phyloP scores from a whole-genome alignment of 2,888 invertebrate species.

The Corythucha ciliata region DNA sequence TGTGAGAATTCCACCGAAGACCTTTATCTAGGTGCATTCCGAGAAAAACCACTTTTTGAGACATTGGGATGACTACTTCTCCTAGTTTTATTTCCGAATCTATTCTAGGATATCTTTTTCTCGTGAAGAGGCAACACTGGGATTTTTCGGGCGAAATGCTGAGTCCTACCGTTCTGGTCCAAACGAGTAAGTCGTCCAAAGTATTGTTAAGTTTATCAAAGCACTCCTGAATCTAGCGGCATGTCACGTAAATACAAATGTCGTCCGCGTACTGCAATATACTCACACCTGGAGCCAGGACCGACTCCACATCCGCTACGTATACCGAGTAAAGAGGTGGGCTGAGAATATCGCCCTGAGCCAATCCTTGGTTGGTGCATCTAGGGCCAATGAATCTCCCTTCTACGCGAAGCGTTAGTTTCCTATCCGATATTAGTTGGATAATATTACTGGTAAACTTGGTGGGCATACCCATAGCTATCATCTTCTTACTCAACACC shows the following conservation, averaged over 20 bases:
- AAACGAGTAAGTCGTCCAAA: not conserved
- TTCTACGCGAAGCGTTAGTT: not conserved
- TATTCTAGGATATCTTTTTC: not conserved
- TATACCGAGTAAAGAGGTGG: not conserved
- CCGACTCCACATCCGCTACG: not conserved
- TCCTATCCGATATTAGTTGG: not conserved
- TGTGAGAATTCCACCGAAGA: not conserved
- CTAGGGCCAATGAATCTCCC: not conserved
- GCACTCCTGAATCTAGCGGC: not conserved
- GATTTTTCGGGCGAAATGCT: slow-evolving; percentile 1
- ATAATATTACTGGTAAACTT: not conserved
- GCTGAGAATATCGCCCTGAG: slow-evolving; percentile 4
- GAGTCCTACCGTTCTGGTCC: not conserved
- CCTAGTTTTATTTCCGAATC: not conserved
- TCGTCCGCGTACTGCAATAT: slow-evolving; percentile 3
- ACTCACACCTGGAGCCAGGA: not conserved
- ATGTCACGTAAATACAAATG: slow-evolving; percentile 4
- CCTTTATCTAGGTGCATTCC: slow-evolving; percentile 1
- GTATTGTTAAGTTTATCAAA: not conserved
- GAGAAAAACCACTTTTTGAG: not conserved
- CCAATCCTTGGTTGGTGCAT: not conserved
- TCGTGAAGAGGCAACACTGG: not conserved
- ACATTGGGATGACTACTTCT: not conserved
- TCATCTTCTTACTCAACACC: not conserved
- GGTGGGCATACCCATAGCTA: not conserved